phyloP scores from a whole-genome alignment of 2,797 vertebrate genomes.

The Thamnophis elegans region DNA sequence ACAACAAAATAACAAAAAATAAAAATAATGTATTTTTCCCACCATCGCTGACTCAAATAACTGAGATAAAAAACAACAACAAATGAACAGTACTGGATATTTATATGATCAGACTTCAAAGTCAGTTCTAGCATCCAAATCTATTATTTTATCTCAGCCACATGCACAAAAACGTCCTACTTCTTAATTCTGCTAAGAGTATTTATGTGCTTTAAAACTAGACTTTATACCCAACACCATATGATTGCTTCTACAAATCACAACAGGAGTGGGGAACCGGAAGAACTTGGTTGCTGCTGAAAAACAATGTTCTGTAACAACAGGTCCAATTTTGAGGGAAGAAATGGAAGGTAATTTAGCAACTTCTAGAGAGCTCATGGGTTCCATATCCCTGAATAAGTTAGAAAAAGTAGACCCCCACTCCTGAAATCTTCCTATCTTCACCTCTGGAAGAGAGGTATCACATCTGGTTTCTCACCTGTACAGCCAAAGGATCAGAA shows the following conservation, averaged over 20 bases:
- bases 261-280: neutral
- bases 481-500: constrained; percentile 87
- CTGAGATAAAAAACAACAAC: neutral
- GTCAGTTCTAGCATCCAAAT: neutral
- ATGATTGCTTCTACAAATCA: neutral
- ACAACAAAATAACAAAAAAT: too few species aligned
- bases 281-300: neutral
- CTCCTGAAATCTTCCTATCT: neutral
- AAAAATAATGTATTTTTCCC: neutral
- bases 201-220: neutral
- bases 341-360: neutral
- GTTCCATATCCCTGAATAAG: neutral
- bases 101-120: neutral
- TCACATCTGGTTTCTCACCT: constrained; percentile 73
- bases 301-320: neutral
- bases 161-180: neutral
- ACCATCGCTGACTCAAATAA: neutral
- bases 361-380: neutral
- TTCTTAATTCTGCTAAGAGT: neutral
- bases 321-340: neutral
- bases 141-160: neutral
- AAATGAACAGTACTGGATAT: neutral
- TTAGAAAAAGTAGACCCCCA: neutral
- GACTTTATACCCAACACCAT: neutral
- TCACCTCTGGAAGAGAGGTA: neutral